Evolutionary conservation across 2,888 invertebrate species (phyloP).

Genomic region (Apeira syringaria): DNA sequence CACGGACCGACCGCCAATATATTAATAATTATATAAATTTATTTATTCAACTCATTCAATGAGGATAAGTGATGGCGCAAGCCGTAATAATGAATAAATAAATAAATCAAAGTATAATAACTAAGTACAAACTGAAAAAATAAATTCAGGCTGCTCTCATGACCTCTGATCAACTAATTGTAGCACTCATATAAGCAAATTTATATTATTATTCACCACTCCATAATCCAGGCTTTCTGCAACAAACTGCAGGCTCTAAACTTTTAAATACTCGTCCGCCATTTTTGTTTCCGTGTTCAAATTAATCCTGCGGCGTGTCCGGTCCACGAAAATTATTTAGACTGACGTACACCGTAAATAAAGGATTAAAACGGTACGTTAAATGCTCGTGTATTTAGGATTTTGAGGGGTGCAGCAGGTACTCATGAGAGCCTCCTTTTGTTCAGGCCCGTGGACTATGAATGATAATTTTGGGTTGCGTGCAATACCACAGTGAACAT

Average conservation of each 20-base stretch:
- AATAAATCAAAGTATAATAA: too few species aligned
- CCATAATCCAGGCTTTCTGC: conserved; percentile 53
- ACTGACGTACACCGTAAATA: conserved; percentile 60
- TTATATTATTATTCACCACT: conserved; percentile 50
- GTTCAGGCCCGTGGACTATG: conserved; percentile 22
- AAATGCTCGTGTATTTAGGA: conserved; percentile 70
- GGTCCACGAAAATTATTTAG: conserved; percentile 66
- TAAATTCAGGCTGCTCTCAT: too few species aligned
- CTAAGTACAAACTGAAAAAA: too few species aligned
- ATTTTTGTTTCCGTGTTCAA: conserved; percentile 64
- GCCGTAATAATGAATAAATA: too few species aligned
- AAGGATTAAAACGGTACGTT: conserved; percentile 26
- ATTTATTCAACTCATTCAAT: too few species aligned
- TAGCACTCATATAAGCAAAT: conserved; percentile 30
- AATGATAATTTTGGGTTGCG: too few species aligned
- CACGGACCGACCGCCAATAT: too few species aligned
- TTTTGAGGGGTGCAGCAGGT: conserved; percentile 40
- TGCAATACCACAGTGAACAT: too few species aligned
- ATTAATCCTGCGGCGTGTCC: conserved; percentile 71
- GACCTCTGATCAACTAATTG: conserved; percentile 8
- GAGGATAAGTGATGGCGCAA: too few species aligned
- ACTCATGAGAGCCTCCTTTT: conserved; percentile 12
- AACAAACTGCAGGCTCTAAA: conserved; percentile 48
- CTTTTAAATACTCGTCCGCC: conserved; percentile 59
- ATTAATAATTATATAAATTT: too few species aligned